Evolutionary conservation across 2,113 vertebrate species (phyloP).

Genomic region (Dinomys branickii): DNA sequence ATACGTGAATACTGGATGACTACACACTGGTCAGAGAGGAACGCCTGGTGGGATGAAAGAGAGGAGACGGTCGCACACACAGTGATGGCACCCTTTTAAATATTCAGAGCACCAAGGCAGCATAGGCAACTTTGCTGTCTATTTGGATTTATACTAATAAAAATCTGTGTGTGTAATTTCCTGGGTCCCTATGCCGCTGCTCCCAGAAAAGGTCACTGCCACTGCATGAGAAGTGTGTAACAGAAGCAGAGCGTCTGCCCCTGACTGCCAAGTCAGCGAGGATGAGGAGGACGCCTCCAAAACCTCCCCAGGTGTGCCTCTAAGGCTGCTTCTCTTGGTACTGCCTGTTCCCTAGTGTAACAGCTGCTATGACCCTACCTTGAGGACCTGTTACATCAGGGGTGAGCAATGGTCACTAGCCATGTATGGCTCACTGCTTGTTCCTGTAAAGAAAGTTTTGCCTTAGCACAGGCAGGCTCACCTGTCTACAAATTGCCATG

Average conservation of each 20-base stretch:
- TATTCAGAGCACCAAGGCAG: neutral
- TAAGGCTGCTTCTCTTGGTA: neutral
- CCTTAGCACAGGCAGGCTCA: neutral
- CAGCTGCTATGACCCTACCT: fast-evolving
- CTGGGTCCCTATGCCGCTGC: neutral
- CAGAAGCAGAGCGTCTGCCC: neutral
- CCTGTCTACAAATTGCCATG: neutral
- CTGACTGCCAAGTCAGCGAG: neutral
- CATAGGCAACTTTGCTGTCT: neutral
- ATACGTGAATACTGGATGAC: neutral
- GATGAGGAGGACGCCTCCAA: neutral
- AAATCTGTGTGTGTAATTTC: neutral
- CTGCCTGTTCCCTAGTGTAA: neutral
- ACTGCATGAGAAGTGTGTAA: neutral
- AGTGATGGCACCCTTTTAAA: neutral
- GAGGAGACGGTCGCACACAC: neutral
- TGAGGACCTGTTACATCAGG: fast-evolving
- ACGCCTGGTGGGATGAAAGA: neutral
- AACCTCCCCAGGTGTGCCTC: neutral
- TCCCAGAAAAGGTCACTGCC: too few species aligned
- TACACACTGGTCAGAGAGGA: neutral
- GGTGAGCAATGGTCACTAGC: neutral
- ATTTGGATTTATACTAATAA: neutral
- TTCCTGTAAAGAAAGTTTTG: neutral
- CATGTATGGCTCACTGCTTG: neutral